Base-by-base conservation (phyloP, 2,113 vertebrate species). In the Anguilla japonica region DNA sequence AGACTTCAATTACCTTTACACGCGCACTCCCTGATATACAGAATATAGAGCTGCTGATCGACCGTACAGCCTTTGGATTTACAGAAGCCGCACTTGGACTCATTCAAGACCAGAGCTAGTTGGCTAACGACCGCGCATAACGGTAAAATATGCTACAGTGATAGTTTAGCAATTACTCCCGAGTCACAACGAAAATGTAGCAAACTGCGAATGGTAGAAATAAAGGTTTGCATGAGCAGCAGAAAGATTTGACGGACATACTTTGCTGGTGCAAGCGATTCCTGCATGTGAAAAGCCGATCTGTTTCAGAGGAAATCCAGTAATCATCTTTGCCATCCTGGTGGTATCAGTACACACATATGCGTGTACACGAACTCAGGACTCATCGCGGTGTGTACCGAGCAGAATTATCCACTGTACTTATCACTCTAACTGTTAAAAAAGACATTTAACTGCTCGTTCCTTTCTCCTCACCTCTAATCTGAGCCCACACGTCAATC, bases 241-340 rank as follows among this genome's bases (percentile, higher is more conserved):
- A 1, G 43, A 6, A 46, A 46, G 43, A 46, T 46, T 46, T 46
- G 43, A 46, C 5, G 8, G 43, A 53, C 71, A 13, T 34, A 75
- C 71, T 75, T 75, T 9, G n/a, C 71, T 75, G 71, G 71, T 75
- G 71, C n/a, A 34, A 5, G 71, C 9, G 71, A 75, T 75, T 34
- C 71, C n/a, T 75, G 26, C 26, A 8, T 75, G n/a, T 34, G 26
- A 67, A 5, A 26, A 67, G 22, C 20, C 20, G 22, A 11, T 67
- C 60, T 0, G 60, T 67, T 75, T 75, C 71, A 87, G 83, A 43
- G 80, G 1, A 9, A 7, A 95, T 95, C 94, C 88, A 13, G 1
- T 0, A 18, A 8, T 0, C 83, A 95, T 95, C 93, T 89, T 20
- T n/a, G 7, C 81, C 92, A 95, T 95, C 94, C 0, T 50, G 34